Percentiles rank a stretch among this genome's conserved stretches.
Conservation (phyloP, 2,888 invertebrate genomes). For the Eupithecia vulgata region DNA sequence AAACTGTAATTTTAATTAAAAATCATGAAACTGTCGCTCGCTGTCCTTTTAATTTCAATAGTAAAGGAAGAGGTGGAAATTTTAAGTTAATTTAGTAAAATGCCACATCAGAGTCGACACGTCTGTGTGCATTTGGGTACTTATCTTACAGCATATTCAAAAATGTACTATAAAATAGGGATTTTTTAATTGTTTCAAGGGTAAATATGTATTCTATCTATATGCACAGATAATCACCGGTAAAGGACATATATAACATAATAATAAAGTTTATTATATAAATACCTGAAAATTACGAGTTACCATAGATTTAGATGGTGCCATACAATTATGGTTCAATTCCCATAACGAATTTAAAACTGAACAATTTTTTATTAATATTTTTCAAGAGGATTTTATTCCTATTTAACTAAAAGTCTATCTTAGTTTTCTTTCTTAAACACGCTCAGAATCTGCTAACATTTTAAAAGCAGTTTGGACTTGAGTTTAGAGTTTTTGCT, state of each 20-base stretch:
- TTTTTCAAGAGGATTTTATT: not conserved
- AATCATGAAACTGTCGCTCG: not conserved
- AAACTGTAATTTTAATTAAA: not conserved
- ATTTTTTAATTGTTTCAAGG: not conserved
- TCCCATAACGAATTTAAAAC: conserved; percentile 20
- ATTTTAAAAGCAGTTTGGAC: not conserved
- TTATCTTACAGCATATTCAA: conserved; percentile 13
- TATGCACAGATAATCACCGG: conserved; percentile 47
- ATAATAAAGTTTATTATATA: conserved; percentile 38
- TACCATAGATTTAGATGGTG: conserved; percentile 81
- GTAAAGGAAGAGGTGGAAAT: not conserved
- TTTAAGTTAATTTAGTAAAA: not conserved
- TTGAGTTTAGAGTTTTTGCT: not conserved
- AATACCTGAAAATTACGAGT: conserved; percentile 71
- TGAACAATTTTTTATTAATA: conserved; percentile 15
- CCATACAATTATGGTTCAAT: conserved; percentile 67
- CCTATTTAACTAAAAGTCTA: not conserved
- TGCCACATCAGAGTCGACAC: not conserved
- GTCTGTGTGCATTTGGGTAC: conserved; percentile 38
- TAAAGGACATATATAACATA: conserved; percentile 57
- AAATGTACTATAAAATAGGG: not conserved
- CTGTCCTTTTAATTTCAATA: not conserved
- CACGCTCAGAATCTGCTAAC: not conserved
- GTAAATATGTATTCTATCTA: conserved; percentile 2
- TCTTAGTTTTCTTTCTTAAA: not conserved